A percentile compares a stretch with the other conserved stretches of the same genome.
Evolutionary conservation across 2,888 invertebrate species (phyloP).

Genomic region (Patella pellucida): DNA sequence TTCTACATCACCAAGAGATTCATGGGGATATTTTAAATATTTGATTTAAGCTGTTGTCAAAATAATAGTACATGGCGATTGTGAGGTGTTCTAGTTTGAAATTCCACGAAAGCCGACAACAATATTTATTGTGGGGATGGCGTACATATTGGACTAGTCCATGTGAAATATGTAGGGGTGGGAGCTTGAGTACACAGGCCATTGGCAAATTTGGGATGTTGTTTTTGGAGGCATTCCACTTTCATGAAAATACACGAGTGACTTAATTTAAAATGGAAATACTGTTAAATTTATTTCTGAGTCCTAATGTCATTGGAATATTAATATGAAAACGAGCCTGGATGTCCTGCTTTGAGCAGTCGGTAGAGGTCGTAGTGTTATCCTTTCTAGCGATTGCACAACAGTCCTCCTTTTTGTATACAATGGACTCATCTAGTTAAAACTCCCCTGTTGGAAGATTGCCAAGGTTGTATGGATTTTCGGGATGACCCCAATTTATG

Average conservation of each 20-base stretch:
- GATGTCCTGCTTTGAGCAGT: neutral
- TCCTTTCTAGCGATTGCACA: conserved; percentile 1
- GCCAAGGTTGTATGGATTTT: conserved; percentile 17
- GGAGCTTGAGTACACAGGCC: neutral
- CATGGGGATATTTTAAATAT: no score
- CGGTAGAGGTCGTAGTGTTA: conserved; percentile 7
- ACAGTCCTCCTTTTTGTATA: neutral
- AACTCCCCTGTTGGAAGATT: conserved; percentile 14
- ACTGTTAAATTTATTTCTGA: neutral
- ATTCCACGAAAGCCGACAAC: no score
- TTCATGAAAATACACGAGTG: neutral
- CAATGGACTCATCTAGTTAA: conserved; percentile 17
- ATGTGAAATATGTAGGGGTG: conserved; percentile 6
- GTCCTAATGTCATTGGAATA: neutral
- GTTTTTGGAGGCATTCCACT: no score
- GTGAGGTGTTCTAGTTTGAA: no score
- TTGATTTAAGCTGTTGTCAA: no score
- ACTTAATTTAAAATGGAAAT: neutral
- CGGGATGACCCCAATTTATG: conserved; percentile 19
- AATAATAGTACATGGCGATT: no score
- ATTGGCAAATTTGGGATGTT: no score
- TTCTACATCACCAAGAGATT: no score
- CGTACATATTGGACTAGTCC: neutral
- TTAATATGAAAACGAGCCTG: no score
- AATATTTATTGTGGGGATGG: conserved; percentile 1